These are phyloP conservation scores for Canis aureus DNA, from an alignment of 2,113 vertebrate species.

Conservation along the genomic window DNA sequence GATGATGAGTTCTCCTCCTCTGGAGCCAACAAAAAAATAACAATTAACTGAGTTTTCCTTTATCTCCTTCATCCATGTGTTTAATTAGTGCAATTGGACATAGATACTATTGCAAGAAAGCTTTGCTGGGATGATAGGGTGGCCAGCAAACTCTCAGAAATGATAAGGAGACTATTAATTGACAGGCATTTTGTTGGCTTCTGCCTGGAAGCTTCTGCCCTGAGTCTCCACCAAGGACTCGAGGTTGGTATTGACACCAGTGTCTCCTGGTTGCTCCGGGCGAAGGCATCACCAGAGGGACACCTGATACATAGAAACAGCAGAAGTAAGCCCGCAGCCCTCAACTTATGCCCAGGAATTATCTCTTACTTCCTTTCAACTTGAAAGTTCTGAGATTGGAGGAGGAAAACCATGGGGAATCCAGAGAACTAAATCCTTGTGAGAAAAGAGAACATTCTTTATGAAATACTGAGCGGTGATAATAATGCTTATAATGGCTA, in stretches of 20 bases:
- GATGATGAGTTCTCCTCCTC: constrained; percentile 41
- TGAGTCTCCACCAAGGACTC: not conserved
- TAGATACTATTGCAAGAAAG: not conserved
- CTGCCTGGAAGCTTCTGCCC: not conserved
- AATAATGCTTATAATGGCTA: constrained; percentile 40
- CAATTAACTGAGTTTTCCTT: not conserved
- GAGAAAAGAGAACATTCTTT: constrained; percentile 24
- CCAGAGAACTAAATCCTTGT: constrained; percentile 57
- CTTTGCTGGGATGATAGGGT: not conserved
- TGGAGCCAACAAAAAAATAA: constrained; percentile 44
- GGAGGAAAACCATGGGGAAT: not conserved
- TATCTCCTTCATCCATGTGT: constrained; percentile 35
- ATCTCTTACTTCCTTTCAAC: constrained; percentile 55
- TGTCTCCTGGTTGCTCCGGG: not conserved
- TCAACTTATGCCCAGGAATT: not conserved
- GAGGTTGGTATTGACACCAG: not conserved
- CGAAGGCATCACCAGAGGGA: not conserved
- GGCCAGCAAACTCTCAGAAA: not conserved
- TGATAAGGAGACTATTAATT: not conserved
- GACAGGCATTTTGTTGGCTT: not conserved
- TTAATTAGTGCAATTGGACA: constrained; percentile 52
- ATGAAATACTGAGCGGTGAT: constrained; percentile 11
- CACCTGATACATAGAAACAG: not conserved
- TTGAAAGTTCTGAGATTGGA: constrained; percentile 11
- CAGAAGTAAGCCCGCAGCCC: not conserved